Conservation (phyloP, 2,797 vertebrate genomes). For the Acrocephalus scirpaceus region DNA sequence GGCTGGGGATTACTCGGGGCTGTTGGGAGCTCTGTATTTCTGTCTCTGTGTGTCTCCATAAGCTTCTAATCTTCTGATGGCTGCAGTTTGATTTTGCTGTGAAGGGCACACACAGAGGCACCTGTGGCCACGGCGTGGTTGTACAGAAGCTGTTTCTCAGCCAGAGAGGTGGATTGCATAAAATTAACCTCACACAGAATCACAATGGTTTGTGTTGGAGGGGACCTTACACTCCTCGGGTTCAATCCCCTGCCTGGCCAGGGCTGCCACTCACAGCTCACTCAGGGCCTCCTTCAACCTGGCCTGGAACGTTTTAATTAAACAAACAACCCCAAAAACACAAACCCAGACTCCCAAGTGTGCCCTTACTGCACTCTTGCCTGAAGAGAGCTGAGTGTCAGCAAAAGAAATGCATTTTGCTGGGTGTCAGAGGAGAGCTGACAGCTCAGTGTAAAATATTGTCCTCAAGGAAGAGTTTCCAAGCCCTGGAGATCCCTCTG, state of each 20-base stretch:
- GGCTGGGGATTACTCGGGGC: neutral
- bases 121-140: neutral
- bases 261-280: neutral
- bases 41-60: neutral
- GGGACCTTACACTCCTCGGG: neutral
- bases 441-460: fast-evolving
- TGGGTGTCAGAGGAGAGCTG: neutral
- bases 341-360: neutral
- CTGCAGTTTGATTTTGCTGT: neutral
- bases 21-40: neutral
- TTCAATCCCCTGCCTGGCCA: neutral
- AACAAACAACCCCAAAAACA: fast-evolving
- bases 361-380: neutral
- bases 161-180: neutral
- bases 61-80: neutral
- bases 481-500: neutral
- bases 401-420: neutral
- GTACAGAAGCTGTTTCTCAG: neutral
- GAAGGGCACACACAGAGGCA: neutral
- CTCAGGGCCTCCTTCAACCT: neutral
- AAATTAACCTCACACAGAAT: neutral
- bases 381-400: neutral
- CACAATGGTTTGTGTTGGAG: neutral
- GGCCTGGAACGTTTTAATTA: neutral
- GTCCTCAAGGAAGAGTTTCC: neutral